Evolutionary conservation across 2,888 invertebrate genomes (phyloP), one percentile per base, ranked within the genome.

Genomic region (Maniola hyperantus): DNA sequence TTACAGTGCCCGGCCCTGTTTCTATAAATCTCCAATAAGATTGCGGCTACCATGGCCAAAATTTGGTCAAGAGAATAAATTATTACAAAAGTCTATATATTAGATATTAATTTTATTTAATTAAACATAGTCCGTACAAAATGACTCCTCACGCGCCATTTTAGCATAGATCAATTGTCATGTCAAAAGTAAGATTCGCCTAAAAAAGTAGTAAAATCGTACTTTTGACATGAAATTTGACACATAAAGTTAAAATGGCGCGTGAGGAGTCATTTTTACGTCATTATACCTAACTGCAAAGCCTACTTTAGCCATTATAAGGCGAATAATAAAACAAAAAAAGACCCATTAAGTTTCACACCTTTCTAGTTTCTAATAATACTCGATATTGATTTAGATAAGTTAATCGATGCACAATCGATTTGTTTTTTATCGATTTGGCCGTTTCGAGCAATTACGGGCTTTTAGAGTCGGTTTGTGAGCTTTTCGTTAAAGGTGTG

Each of bases 351-450:
- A 71, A 54, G 65, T 60, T 66, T 68, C 66, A 74, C 76, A 77
- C 77, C 77, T 76, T 77, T 74, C 68, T 65, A 71, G 68, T 76
- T 77, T 74, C 68, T 65, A 71, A 69, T 71, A 70, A 65, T 64
- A 65, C 68, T 60, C 65, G 84, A 85, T 88, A 85, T 88, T 82
- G 87, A 87, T 87, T 85, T 79, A 84, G 89, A 91, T 89, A 86
- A 85, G 80, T 80, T 82, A 82, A 88, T 85, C 83, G 85, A 87
- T 83, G 62, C 46, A 66, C 64, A 64, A 69, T 73, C 69, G 69
- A 70, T 68, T 65, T 51, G 59, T 68, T 66, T 72, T 70, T 78
- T 80, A 81, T 81, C 79, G 79, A 85, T 76, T 68, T 72, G 77
- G 76, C 77, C 76, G 74, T 76, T 77, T 75, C 76, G 74, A 75